phyloP scores from a whole-genome alignment of 2,113 vertebrate genomes.

The Myanophis thanlyinensis region DNA sequence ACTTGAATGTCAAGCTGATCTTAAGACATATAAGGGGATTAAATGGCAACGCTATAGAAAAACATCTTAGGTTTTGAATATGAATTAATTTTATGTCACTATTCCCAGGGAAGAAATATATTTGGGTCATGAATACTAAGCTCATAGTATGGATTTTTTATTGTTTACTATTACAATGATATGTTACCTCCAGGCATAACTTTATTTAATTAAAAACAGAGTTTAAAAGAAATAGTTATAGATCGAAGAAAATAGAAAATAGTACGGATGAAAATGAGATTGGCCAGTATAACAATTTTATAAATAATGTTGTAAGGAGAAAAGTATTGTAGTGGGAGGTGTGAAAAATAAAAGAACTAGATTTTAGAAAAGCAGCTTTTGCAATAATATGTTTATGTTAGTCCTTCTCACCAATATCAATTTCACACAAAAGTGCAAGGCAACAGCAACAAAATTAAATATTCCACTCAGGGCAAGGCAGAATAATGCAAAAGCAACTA shows the following conservation, averaged over 20 bases:
- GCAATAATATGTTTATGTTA: not conserved
- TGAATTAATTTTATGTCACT: not conserved
- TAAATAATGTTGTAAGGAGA: not conserved
- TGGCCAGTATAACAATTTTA: not conserved
- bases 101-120: not conserved
- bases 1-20: not conserved
- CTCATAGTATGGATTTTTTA: not conserved
- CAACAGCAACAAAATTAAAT: not conserved
- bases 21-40: not conserved
- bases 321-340: not conserved
- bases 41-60: not conserved
- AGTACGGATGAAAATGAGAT: not conserved
- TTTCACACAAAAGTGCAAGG: not conserved
- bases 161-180: not conserved
- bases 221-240: not conserved
- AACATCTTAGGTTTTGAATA: not conserved
- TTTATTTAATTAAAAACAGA: not conserved
- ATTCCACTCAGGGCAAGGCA: not conserved
- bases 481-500: not conserved
- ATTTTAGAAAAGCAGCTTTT: not conserved
- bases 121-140: not conserved
- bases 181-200: not conserved
- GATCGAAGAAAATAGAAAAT: not conserved
- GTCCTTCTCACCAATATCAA: not conserved
- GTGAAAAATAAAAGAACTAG: not conserved